Base-by-base conservation (phyloP, 2,113 vertebrate genomes). In the Labrus mixtus region DNA sequence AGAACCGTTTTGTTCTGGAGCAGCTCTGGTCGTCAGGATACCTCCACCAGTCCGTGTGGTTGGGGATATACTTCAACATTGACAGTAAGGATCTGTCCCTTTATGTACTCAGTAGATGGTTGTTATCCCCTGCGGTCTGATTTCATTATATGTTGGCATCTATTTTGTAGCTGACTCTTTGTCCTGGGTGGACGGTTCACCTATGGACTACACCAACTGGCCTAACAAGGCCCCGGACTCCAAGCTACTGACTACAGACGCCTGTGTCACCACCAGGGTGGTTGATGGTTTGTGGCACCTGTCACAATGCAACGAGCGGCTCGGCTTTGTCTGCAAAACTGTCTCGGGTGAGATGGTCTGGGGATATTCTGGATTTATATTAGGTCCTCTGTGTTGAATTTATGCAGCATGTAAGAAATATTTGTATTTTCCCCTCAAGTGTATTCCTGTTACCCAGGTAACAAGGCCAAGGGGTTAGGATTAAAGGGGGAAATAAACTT, bases 321-420 rank as follows among this genome's bases (percentile, higher is more conserved):
- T 87, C 1, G 97, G 97, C 61, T 97, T 98, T 68, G 73, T 98
- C 36, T 99, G 98, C 86, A 97, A 97, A 95, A 96, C 91, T 64
- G 68, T 89, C 41, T 81, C 94, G 94, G 94, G 97, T 98, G 79
- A 37, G 92, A 20, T 51, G 0, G 43, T 36, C 2, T 0, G 0
- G 17, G 17, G 8, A 25, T 10, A 12, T 3, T 48, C 16, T 55
- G 25, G 37, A 17, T 10, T 23, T 45, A 8, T 10, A 4, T 15
- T 19, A 1, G 5, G 6, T 13, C 6, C 17, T 9, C 22, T 22
- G 12, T 41, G 9, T 53, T 56, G 3, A 61, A 12, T 17, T 55
- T 6, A 17, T 19, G 8, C 48, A 62, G 33, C 41, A 10, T 48
- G 50, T 8, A n/a, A 7, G 36, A 20, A 17, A 25, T 36, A 33